Evolutionary conservation across 2,113 vertebrate species (phyloP).

Genomic region (Trogon surrucura): DNA sequence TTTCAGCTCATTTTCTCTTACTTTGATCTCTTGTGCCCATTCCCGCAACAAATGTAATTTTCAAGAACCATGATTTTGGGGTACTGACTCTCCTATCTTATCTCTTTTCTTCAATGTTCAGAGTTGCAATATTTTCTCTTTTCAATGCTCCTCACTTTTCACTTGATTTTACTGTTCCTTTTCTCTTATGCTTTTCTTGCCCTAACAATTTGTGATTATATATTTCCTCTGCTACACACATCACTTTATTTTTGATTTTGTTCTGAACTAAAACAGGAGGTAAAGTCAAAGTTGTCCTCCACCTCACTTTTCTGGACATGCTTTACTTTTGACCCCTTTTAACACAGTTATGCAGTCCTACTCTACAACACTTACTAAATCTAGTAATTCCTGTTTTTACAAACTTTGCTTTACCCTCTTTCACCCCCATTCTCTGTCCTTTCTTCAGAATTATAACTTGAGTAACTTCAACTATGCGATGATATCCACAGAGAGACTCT

Average conservation of each 20-base stretch:
- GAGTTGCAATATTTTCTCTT: background rate
- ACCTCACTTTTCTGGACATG: background rate
- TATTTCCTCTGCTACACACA: background rate
- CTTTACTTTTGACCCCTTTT: background rate
- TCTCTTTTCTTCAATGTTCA: background rate
- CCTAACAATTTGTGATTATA: background rate
- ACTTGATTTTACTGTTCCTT: background rate
- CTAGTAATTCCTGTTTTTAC: background rate
- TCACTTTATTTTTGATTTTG: background rate
- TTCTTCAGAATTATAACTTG: background rate
- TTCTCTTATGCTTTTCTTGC: background rate
- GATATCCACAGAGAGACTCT: background rate
- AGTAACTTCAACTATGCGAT: background rate
- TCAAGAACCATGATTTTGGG: background rate
- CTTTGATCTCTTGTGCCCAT: background rate
- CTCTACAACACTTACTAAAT: background rate
- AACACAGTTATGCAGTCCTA: background rate
- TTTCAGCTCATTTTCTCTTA: conserved; percentile 13
- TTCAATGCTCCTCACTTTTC: background rate
- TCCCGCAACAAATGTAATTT: background rate
- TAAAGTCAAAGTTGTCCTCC: background rate
- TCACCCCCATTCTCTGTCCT: background rate
- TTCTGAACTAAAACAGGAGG: background rate
- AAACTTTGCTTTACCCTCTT: background rate
- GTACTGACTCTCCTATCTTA: background rate